phyloP scores from a whole-genome alignment of 1,140 invertebrate genomes.

The Thaumatotibia leucotreta region DNA sequence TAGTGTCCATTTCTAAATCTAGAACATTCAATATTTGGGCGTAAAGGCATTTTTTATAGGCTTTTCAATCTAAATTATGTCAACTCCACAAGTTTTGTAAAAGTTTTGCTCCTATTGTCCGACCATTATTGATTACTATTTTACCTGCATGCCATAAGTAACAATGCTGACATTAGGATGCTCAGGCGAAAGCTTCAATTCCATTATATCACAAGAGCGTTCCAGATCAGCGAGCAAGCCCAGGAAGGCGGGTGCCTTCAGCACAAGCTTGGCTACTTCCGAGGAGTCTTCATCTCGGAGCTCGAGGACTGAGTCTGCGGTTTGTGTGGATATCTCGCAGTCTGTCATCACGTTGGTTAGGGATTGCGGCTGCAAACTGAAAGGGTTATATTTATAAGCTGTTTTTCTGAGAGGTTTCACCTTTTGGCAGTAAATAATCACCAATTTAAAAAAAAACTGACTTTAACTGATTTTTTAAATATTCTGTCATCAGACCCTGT shows the following conservation, averaged over 20 bases:
- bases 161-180: slow-evolving; percentile 89
- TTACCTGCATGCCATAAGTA: slow-evolving; percentile 86
- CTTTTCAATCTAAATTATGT: too few relatives aligned
- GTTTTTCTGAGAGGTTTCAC: too few relatives aligned
- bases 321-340: slow-evolving; percentile 91
- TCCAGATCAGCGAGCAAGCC: slow-evolving; percentile 91
- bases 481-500: too few relatives aligned
- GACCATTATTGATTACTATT: slow-evolving; percentile 43
- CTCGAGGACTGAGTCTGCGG: slow-evolving; percentile 88
- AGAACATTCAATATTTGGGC: too few relatives aligned
- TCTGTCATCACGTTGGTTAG: slow-evolving; percentile 92
- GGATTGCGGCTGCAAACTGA: slow-evolving; percentile 81
- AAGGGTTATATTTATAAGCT: too few relatives aligned
- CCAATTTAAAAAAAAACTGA: too few relatives aligned
- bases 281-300: slow-evolving; percentile 83
- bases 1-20: too few relatives aligned
- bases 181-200: slow-evolving; percentile 87
- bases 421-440: too few relatives aligned
- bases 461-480: too few relatives aligned
- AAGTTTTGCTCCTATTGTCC: too few relatives aligned
- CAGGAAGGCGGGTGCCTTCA: slow-evolving; percentile 88
- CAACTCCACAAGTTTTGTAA: too few relatives aligned
- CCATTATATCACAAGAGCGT: slow-evolving; percentile 86
- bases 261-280: slow-evolving; percentile 90
- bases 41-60: too few relatives aligned